phyloP scores from a whole-genome alignment of 1,140 invertebrate species.

The Drosophila kohkoa region DNA sequence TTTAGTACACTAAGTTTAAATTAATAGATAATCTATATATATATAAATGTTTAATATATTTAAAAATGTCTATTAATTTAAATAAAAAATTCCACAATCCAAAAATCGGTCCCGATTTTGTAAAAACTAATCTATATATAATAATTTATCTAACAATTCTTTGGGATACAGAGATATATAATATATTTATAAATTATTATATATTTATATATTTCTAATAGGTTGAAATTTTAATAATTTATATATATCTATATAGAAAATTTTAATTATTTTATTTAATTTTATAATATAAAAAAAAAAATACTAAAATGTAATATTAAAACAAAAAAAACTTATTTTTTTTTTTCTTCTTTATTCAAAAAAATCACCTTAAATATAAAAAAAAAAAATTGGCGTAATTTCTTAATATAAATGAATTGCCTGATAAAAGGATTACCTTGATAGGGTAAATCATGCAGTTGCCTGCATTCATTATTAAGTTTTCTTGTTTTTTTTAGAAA shows the following conservation, averaged over 20 bases:
- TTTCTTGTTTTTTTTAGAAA: slow-evolving; percentile 34
- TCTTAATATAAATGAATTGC: slow-evolving; percentile 85
- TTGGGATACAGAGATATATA: slow-evolving; percentile 54
- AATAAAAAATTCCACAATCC: slow-evolving; percentile 58
- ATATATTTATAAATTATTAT: slow-evolving; percentile 47
- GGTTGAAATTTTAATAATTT: slow-evolving; percentile 5
- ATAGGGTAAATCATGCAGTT: slow-evolving; percentile 85
- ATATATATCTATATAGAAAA: slow-evolving; percentile 39
- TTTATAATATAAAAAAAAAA: slow-evolving; percentile 21
- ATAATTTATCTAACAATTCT: slow-evolving; percentile 42
- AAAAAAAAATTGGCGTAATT: slow-evolving; percentile 59
- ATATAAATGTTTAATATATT: slow-evolving; percentile 67
- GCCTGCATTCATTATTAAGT: slow-evolving; percentile 44
- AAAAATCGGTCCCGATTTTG: slow-evolving; percentile 33
- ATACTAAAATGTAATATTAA: slow-evolving; percentile 20
- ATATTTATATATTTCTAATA: slow-evolving; percentile 50
- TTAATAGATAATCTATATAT: slow-evolving; percentile 58
- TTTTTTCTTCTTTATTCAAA: slow-evolving; percentile 16
- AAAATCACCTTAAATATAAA: slow-evolving; percentile 63
- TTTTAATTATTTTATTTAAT: slow-evolving; percentile 36
- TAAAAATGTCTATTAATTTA: slow-evolving; percentile 47
- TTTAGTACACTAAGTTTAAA: slow-evolving; percentile 37
- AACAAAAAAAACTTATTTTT: not conserved
- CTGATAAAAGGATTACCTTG: slow-evolving; percentile 86
- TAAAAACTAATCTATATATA: slow-evolving; percentile 40